Conservation (phyloP, 2,888 invertebrate species). For the Conus canariensis region DNA sequence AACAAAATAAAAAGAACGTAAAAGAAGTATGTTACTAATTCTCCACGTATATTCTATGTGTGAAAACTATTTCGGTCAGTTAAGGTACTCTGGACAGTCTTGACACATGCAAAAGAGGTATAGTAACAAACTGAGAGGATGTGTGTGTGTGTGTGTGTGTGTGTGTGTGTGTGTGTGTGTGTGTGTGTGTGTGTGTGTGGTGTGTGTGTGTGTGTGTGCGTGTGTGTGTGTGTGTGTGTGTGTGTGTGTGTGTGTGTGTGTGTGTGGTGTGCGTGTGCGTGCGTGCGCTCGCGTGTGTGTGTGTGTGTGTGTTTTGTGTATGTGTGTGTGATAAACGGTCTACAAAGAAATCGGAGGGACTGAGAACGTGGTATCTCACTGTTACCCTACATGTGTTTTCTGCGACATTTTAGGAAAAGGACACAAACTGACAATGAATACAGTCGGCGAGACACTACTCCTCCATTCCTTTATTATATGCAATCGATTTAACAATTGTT, state of each 20-base stretch:
- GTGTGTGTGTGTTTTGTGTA: constrained; percentile 17
- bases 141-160: not conserved
- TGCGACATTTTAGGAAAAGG: too few species aligned
- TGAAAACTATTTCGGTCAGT: not conserved
- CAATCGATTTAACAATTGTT: too few species aligned
- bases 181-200: not conserved
- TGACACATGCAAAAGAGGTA: not conserved
- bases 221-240: not conserved
- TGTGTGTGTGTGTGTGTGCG: too few species aligned
- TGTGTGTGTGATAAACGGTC: not conserved
- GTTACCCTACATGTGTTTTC: too few species aligned
- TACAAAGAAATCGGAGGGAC: too few species aligned
- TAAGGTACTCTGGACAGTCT: not conserved
- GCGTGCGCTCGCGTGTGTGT: constrained; percentile 11
- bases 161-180: not conserved
- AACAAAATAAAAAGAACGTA: not conserved
- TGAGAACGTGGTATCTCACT: too few species aligned
- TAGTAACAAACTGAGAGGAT: too few species aligned
- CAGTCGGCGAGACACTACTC: too few species aligned
- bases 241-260: not conserved
- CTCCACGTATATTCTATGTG: not conserved
- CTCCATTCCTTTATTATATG: too few species aligned
- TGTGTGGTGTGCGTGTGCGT: not conserved
- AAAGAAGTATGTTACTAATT: not conserved
- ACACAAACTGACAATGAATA: too few species aligned